phyloP scores from a whole-genome alignment of 2,888 invertebrate species.

The Cecidostiba fungosa region DNA sequence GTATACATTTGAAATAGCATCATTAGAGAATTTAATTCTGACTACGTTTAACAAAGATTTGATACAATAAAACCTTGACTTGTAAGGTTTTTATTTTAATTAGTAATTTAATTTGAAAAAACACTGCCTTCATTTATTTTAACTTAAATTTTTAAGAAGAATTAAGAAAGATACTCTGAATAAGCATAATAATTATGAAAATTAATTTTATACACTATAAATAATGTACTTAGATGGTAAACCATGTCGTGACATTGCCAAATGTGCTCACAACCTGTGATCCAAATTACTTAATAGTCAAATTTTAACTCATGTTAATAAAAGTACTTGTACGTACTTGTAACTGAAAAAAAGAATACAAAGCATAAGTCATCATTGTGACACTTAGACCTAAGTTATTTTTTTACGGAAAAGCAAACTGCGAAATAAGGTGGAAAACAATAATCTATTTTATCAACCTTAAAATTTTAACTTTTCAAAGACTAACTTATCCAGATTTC shows the following conservation, averaged over 20 bases:
- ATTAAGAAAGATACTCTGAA: background rate
- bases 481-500: background rate
- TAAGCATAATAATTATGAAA: constrained; percentile 5
- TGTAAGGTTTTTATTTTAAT: background rate
- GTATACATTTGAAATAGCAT: background rate
- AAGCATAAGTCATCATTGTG: constrained; percentile 12
- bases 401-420: background rate
- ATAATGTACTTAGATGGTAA: constrained; percentile 51
- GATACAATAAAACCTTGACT: background rate
- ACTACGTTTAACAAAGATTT: background rate
- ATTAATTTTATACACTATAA: background rate
- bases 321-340: constrained; percentile 27
- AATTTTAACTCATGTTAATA: constrained; percentile 31
- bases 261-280: constrained; percentile 63
- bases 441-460: constrained; percentile 34
- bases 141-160: background rate
- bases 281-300: constrained; percentile 43
- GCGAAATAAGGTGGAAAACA: background rate
- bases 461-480: background rate
- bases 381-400: constrained; percentile 36
- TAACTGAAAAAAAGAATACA: constrained; percentile 23
- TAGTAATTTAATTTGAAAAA: background rate
- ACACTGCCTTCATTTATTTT: background rate
- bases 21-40: background rate
- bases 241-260: constrained; percentile 56